Evolutionary conservation across 2,888 invertebrate species (phyloP).

Genomic region (Cataglyphis rosenhaueri): DNA sequence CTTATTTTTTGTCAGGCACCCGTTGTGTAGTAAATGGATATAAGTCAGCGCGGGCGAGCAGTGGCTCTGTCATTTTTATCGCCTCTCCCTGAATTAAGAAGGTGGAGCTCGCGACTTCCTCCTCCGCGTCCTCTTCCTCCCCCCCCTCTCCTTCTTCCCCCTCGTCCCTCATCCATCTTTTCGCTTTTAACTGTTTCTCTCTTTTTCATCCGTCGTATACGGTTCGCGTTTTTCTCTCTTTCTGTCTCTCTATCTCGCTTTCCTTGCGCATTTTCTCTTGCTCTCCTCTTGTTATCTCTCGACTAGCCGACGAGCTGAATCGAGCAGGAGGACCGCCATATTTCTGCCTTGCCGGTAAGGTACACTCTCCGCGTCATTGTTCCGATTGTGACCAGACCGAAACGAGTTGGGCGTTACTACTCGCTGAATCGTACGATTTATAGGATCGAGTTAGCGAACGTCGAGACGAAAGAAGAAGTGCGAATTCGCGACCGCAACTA

Average conservation of each 20-base stretch:
- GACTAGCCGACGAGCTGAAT: conserved; percentile 68
- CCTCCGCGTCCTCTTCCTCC: conserved; percentile 55
- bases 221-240: conserved; percentile 14
- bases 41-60: conserved; percentile 84
- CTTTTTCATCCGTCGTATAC: conserved; percentile 20
- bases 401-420: conserved; percentile 77
- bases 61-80: conserved; percentile 85
- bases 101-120: conserved; percentile 79
- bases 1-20: conserved; percentile 84
- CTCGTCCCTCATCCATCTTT: conserved; percentile 19
- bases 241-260: conserved; percentile 19
- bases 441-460: conserved; percentile 67
- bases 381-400: conserved; percentile 74
- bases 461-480: conserved; percentile 68
- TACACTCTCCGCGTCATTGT: conserved; percentile 74
- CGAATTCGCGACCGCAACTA: conserved; percentile 61
- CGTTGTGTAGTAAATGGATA: conserved; percentile 84
- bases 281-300: conserved; percentile 41
- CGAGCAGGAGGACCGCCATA: conserved; percentile 77
- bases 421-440: conserved; percentile 72
- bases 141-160: conserved; percentile 20
- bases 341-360: conserved; percentile 72
- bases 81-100: conserved; percentile 85
- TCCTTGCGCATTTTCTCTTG: conserved; percentile 49
- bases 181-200: conserved; percentile 41